Evolutionary conservation across 2,113 vertebrate genomes (phyloP), one percentile per base, ranked within the genome.

Genomic region (Galeopterus variegatus): DNA sequence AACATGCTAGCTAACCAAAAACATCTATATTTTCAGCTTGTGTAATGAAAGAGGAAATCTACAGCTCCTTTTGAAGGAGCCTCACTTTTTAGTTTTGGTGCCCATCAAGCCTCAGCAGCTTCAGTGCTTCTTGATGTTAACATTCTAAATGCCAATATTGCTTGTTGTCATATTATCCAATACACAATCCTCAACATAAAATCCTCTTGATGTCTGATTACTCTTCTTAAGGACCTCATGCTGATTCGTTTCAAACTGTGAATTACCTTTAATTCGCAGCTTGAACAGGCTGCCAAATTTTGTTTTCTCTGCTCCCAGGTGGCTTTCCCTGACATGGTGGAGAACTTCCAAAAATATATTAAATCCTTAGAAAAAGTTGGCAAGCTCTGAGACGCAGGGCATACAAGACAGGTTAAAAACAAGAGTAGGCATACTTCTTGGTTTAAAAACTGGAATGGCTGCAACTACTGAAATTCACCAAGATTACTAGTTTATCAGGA

Each of bases 251-350:
- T 98, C 98, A 98, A 98, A 98, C 97, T 0, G 23, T 98, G 98
- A 98, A 99, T 99, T 99, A 98, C 98, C 98, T 98, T 98, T 98
- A 98, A 99, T 98, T 99, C 98, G 98, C 96, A 97, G 98, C 95
- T 97, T 98, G 93, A 98, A 97, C 84, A 96, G 36, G 95, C 95
- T 98, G 98, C 98, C 98, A 98, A 96, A 98, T 98, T 98, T 98
- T 98, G 96, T 97, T 98, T 98, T 98, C 97, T 95, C 0, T 96
- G 76, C 69, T 98, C 94, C 97, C 98, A 98, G 98, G 98, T 98
- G 98, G 96, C 93, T 98, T 93, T 93, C 86, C 98, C 97, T 98
- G 98, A 98, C 91, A 96, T 48, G 94, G 84, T 94, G 90, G 96
- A 98, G 96, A 98, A 98, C 93, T 98, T 98, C 97, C 97, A 98